A percentile compares a stretch with the other conserved stretches of the same genome.
Evolutionary conservation across 1,140 invertebrate species (phyloP).

Genomic region (Hyposmocoma kahamanoa): DNA sequence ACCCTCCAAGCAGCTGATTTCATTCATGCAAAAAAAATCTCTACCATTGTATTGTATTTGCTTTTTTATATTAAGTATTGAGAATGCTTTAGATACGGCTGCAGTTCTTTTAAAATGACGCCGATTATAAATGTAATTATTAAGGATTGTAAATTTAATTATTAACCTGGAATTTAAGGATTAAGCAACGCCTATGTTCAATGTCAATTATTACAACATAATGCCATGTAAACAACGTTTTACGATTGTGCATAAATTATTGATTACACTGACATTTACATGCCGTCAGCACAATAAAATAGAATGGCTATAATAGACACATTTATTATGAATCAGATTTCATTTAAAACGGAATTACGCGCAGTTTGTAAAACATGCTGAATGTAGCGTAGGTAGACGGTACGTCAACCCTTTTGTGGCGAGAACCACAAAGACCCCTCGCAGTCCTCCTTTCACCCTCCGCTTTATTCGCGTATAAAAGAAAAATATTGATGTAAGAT

Average conservation of each 20-base stretch:
- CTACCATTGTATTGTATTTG: too few species aligned
- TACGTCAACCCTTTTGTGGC: conserved; percentile 43
- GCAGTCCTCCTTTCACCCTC: conserved; percentile 34
- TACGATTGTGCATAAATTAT: background rate
- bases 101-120: too few species aligned
- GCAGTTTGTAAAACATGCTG: conserved; percentile 23
- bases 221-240: background rate
- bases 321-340: conserved; percentile 19
- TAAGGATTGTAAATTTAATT: too few species aligned
- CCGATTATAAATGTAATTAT: too few species aligned
- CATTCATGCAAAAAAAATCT: conserved; percentile 36
- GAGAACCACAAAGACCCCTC: conserved; percentile 32
- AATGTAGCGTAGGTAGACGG: conserved; percentile 31
- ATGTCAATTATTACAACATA: background rate
- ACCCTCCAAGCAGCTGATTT: conserved; percentile 56
- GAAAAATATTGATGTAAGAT: conserved; percentile 53
- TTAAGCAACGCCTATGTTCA: too few species aligned
- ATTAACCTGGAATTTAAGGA: too few species aligned
- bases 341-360: conserved; percentile 33
- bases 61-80: too few species aligned
- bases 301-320: background rate
- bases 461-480: conserved; percentile 44
- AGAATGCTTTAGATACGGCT: too few species aligned
- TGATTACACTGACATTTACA: background rate
- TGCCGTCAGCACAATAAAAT: background rate